A percentile compares a stretch with the other conserved stretches of the same genome.
These are phyloP conservation scores for Aplidium turbinatum DNA, from an alignment of 23 tunicate genomes.

Conservation along the genomic window DNA sequence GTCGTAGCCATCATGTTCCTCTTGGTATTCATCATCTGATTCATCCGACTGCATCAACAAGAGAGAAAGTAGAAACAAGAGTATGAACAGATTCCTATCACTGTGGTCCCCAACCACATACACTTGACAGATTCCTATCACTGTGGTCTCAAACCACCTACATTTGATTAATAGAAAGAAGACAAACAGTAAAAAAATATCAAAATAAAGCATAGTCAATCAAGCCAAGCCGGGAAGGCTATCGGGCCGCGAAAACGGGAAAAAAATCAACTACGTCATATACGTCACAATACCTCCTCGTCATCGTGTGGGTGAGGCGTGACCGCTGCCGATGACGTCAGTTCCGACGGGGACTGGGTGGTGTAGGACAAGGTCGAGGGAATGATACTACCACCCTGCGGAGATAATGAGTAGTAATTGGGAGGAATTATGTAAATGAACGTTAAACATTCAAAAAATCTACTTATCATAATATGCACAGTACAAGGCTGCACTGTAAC, in stretches of 20 bases:
- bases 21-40: slow-evolving; percentile 6
- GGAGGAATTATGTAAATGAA: too few relatives aligned
- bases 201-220: too few relatives aligned
- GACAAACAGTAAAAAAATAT: too few relatives aligned
- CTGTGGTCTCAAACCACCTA: too few relatives aligned
- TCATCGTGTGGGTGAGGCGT: neutral
- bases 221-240: too few relatives aligned
- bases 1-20: neutral
- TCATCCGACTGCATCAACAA: too few relatives aligned
- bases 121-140: neutral
- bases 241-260: too few relatives aligned
- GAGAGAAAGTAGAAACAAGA: too few relatives aligned
- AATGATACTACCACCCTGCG: slow-evolving; percentile 11
- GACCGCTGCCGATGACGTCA: slow-evolving; percentile 9
- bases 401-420: neutral
- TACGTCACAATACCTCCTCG: neutral
- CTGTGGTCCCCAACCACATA: neutral
- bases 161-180: too few relatives aligned
- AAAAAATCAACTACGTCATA: neutral
- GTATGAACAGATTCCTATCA: slow-evolving; percentile 5
- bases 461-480: too few relatives aligned
- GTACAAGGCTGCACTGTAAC: too few relatives aligned
- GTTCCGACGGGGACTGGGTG: slow-evolving; percentile 19
- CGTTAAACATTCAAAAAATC: too few relatives aligned
- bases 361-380: slow-evolving; percentile 14